Evolutionary conservation across 2,888 invertebrate genomes (phyloP), one percentile per base, ranked within the genome.

Genomic region (Gandaritis pyraliata): DNA sequence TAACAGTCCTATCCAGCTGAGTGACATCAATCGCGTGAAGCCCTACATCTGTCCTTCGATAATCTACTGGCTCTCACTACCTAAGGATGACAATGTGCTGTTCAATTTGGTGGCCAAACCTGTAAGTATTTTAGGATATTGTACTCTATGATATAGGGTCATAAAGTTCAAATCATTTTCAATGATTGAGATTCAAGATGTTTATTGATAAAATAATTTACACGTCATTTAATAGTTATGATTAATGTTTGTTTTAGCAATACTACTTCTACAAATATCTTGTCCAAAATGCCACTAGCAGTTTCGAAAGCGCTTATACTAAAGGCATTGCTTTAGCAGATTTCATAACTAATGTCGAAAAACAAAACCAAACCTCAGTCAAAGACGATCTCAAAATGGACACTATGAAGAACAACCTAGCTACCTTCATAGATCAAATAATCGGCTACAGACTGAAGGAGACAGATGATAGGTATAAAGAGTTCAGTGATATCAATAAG

Each of bases 51-150:
- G 93, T 47, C 92, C 93, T 0, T 87, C 92, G 0, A 64, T 93
- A 3, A 75, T 93, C 36, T 83, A 92, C 72, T 93, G 93, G 93
- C 69, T 93, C 7, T 90, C 92, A 0, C 65, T 93, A 66, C 93
- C 93, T 0, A 76, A 79, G 1, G 90, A 90, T 5, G 93, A 90
- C 0, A 93, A 93, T 60, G 78, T 81, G 0, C 72, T 93, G 0
- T 74, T 93, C 1, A 87, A 93, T 69, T 47, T 92, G 0, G 76
- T 92, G 15, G 76, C 91, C 41, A 91, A 90, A 59, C 87, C 93
- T n/a, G 93, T 93, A 68, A 86, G 88, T 84, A 57, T 54, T 16
- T 41, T 41, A 8, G 13, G 5, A 15, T 6, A 15, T 41, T 6
- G 1, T 0, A 13, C 15, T 41, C 41, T 15, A 8, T 15, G 7